phyloP scores from a whole-genome alignment of 2,888 invertebrate genomes.

The Lepidonotus clava region DNA sequence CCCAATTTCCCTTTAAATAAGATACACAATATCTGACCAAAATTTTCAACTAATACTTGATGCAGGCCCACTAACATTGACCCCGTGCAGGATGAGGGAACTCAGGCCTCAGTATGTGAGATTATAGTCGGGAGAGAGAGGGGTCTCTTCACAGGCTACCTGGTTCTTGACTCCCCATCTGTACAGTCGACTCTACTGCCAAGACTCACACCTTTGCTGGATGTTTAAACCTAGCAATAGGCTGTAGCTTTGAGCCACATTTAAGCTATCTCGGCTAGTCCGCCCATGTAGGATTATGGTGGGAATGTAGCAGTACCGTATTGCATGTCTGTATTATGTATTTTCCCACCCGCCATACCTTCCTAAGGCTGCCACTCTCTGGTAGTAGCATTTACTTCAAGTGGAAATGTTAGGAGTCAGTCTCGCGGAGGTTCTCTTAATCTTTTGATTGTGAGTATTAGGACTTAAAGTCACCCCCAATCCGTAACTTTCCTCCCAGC shows the following conservation, averaged over 20 bases:
- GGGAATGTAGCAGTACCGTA: not conserved
- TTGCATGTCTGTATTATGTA: not conserved
- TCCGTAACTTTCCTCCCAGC: not conserved
- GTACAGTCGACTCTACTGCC: not conserved
- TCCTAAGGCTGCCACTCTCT: slow-evolving; percentile 37
- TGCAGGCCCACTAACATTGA: no score
- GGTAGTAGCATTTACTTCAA: not conserved
- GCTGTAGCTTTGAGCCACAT: not conserved
- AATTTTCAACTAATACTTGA: no score
- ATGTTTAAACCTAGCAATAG: not conserved
- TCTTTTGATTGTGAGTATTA: not conserved
- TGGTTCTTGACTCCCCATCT: not conserved
- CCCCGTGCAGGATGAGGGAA: not conserved
- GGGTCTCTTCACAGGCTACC: not conserved
- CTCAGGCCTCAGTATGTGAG: not conserved
- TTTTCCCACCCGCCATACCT: not conserved
- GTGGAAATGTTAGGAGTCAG: not conserved
- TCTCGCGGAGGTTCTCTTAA: not conserved
- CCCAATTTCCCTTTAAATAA: no score
- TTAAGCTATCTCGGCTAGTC: not conserved
- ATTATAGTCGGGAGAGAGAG: not conserved
- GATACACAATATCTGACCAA: no score
- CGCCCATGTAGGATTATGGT: not conserved
- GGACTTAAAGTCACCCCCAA: slow-evolving; percentile 3
- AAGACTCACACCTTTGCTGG: not conserved